These are phyloP conservation scores for Entomobrya multifasciata DNA, from an alignment of 2,888 invertebrate genomes.

Conservation along the genomic window DNA sequence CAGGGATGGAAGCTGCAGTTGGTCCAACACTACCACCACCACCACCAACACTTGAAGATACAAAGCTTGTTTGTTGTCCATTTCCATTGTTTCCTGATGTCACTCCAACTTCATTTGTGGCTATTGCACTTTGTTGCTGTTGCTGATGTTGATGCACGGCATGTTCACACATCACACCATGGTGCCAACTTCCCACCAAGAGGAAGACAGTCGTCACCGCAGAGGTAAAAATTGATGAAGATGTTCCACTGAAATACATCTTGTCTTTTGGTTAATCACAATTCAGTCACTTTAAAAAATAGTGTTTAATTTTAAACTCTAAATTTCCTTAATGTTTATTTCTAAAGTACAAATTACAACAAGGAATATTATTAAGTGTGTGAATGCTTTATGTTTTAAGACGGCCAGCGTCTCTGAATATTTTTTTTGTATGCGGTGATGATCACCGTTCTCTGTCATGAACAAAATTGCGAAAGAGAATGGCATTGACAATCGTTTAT, in stretches of 20 bases:
- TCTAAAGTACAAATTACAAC: background rate
- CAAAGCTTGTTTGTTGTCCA: background rate
- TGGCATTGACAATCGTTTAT: slow-evolving; percentile 62
- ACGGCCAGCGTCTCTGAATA: slow-evolving; percentile 45
- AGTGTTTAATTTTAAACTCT: background rate
- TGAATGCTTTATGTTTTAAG: background rate
- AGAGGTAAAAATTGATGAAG: background rate
- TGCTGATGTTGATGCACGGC: background rate
- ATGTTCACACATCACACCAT: slow-evolving; percentile 57
- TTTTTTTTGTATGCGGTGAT: slow-evolving; percentile 8
- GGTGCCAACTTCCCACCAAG: slow-evolving; percentile 17
- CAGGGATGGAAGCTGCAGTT: slow-evolving; percentile 3
- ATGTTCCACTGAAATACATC: slow-evolving; percentile 33
- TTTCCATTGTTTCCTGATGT: background rate
- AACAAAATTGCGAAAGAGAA: slow-evolving; percentile 63
- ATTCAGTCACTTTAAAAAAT: too few species aligned
- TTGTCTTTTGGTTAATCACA: background rate
- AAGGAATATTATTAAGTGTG: background rate
- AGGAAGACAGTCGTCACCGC: slow-evolving; percentile 12
- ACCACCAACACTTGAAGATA: background rate
- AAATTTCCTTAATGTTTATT: background rate
- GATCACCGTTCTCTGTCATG: slow-evolving; percentile 28
- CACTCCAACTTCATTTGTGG: slow-evolving; percentile 40
- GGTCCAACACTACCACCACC: background rate
- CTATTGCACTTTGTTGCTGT: slow-evolving; percentile 20